These are phyloP conservation scores for Biston stratarius DNA, from an alignment of 2,888 invertebrate genomes.

Conservation along the genomic window DNA sequence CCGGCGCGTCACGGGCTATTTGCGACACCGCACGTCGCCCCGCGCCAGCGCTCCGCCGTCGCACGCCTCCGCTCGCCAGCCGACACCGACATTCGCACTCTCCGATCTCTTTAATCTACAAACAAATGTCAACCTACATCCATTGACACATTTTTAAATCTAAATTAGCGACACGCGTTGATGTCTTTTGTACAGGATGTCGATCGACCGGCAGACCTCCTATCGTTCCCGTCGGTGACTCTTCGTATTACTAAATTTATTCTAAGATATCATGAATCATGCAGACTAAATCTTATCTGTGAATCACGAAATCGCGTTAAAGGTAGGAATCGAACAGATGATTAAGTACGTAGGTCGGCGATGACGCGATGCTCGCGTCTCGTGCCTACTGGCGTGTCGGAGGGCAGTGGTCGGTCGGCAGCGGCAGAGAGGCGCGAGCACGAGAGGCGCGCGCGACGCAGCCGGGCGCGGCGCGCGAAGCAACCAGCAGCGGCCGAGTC, in stretches of 20 bases:
- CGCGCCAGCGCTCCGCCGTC: conserved; percentile 11
- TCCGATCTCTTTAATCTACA: conserved; percentile 11
- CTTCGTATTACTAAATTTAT: conserved; percentile 26
- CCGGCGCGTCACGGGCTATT: conserved; percentile 84
- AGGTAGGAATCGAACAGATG: conserved; percentile 39
- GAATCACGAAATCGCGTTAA: conserved; percentile 45
- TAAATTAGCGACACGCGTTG: conserved; percentile 52
- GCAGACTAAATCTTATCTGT: conserved; percentile 41
- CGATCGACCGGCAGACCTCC: conserved; percentile 7
- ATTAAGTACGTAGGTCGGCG: conserved; percentile 42
- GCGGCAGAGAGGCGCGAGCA: background rate
- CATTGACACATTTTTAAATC: conserved; percentile 22
- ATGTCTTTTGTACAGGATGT: conserved; percentile 59
- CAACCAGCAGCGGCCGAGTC: conserved; percentile 56
- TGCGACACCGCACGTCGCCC: conserved; percentile 64
- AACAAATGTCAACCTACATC: conserved; percentile 1
- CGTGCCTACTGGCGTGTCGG: background rate
- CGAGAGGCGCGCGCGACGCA: conserved; percentile 19
- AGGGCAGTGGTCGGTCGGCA: background rate
- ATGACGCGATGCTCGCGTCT: conserved; percentile 17
- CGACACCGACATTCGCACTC: conserved; percentile 12
- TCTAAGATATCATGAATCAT: conserved; percentile 27
- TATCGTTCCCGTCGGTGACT: background rate
- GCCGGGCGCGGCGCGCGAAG: conserved; percentile 2
- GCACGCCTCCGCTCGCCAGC: conserved; percentile 25